Evolutionary conservation across 1,140 invertebrate genomes (phyloP).

Genomic region (Mamestra configurata): DNA sequence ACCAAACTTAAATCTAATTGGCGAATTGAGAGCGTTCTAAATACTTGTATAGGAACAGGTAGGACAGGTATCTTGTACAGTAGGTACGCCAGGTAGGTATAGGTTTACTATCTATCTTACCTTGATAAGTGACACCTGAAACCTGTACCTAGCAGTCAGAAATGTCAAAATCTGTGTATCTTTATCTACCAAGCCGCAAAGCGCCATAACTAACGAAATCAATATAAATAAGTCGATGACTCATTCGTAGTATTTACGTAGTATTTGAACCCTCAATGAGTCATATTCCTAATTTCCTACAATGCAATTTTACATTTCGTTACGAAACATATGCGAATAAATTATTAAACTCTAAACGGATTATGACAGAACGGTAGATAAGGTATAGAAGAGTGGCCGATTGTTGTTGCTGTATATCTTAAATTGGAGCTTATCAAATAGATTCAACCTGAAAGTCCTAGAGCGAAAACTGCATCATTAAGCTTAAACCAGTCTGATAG

Average conservation of each 20-base stretch:
- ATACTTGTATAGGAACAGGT: too few species aligned
- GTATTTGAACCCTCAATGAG: neutral
- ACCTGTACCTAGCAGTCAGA: neutral
- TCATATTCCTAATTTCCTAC: neutral
- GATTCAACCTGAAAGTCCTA: too few species aligned
- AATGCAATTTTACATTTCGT: too few species aligned
- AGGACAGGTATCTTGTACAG: too few species aligned
- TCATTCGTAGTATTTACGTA: slow-evolving; percentile 11
- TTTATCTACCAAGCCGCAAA: neutral
- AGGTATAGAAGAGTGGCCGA: too few species aligned
- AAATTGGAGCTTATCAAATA: too few species aligned
- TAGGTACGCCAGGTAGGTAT: too few species aligned
- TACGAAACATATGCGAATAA: neutral
- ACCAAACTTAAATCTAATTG: too few species aligned
- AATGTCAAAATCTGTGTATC: neutral
- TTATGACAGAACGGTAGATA: neutral
- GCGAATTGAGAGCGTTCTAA: too few species aligned
- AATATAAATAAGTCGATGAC: slow-evolving; percentile 1
- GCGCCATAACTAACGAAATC: neutral
- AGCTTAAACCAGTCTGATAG: too few species aligned
- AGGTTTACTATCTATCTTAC: too few species aligned
- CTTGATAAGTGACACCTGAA: neutral
- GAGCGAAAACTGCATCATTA: too few species aligned
- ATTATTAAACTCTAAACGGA: neutral
- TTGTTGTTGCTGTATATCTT: neutral